Base-by-base conservation (phyloP, 92 coral and sea anemone genomes). In the Epizoanthus rinbou region DNA sequence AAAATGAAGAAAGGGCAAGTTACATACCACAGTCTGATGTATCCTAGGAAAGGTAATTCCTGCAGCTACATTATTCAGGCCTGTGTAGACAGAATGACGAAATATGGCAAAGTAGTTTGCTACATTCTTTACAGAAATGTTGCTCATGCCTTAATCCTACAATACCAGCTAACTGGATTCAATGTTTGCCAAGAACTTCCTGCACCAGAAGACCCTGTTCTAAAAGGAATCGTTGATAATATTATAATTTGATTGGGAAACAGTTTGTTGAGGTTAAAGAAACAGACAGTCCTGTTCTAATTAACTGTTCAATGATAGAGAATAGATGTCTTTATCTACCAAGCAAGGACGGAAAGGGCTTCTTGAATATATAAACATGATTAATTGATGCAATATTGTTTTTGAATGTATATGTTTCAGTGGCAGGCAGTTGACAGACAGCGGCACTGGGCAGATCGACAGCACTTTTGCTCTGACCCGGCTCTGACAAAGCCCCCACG, bases 41-140 rank as follows among this genome's bases (percentile, higher is more conserved):
- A 82, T 41, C 82, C 90, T 7, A 76, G 93, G 28, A 89, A 66
- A 45, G 93, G 88, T 0, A 89, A 86, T 3, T 89, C 93, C 33
- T 86, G 90, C 56, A 82, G 88, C 62, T 86, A 76, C 71, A 24
- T 89, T 35, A 74, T 86, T 64, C 63, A 89, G 83, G 37, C 0
- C 63, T 50, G 11, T 14, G 18, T 5, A 0, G 9, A 33, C 16
- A 62, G 71, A 8, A 81, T 31, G 13, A 22, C 62, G 17, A 41
- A 0, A 9, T 88, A 79, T 88, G 86, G 89, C 18, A 80, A 57
- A 88, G 89, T 88, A 9, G 54, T 85, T 2, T 88, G 91, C 57
- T 88, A 43, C 57, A 79, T 85, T 59, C 71, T 57, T 0, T 47
- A 21, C 6, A 52, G 31, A 4, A 74, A 83, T 57, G 19, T 1